Percentiles rank a stretch among this genome's conserved stretches.
Conservation (phyloP, 2,888 invertebrate species). For the Blera fallax region DNA sequence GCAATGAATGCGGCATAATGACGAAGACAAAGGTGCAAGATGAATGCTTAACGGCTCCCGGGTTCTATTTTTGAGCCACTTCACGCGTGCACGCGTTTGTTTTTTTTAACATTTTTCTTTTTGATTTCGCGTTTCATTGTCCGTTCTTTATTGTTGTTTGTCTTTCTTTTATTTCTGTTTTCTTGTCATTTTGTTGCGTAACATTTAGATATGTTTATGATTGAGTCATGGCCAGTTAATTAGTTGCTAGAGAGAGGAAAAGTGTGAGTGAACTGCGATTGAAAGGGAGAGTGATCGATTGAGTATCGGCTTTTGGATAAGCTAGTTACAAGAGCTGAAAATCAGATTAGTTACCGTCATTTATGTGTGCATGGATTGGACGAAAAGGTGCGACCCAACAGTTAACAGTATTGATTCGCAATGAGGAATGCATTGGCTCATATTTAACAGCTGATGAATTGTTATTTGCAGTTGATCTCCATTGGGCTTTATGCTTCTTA, state of each 20-base stretch:
- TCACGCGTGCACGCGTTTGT: slow-evolving; percentile 1
- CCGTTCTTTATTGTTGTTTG: slow-evolving; percentile 10
- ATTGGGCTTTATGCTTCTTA: neutral
- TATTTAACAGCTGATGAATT: neutral
- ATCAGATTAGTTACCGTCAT: neutral
- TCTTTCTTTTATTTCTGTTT: slow-evolving; percentile 21
- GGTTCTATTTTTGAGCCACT: slow-evolving; percentile 30
- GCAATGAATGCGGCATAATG: slow-evolving; percentile 11
- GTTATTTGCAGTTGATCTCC: neutral
- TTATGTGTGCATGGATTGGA: neutral
- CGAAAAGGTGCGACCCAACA: neutral
- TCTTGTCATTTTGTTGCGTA: slow-evolving; percentile 30
- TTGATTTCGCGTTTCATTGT: neutral
- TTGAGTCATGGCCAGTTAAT: slow-evolving; percentile 44
- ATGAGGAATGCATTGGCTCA: neutral
- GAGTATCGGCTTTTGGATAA: neutral
- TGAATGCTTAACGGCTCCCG: slow-evolving; percentile 30
- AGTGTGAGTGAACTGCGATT: neutral
- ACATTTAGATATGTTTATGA: slow-evolving; percentile 27
- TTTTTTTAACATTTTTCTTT: neutral
- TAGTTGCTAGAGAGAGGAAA: neutral
- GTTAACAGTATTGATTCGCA: too few relatives aligned
- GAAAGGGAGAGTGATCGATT: slow-evolving; percentile 2
- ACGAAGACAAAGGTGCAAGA: slow-evolving; percentile 24
- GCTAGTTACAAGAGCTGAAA: neutral